Conservation (phyloP, 2,113 vertebrate species). For the Bothrops jararaca region DNA sequence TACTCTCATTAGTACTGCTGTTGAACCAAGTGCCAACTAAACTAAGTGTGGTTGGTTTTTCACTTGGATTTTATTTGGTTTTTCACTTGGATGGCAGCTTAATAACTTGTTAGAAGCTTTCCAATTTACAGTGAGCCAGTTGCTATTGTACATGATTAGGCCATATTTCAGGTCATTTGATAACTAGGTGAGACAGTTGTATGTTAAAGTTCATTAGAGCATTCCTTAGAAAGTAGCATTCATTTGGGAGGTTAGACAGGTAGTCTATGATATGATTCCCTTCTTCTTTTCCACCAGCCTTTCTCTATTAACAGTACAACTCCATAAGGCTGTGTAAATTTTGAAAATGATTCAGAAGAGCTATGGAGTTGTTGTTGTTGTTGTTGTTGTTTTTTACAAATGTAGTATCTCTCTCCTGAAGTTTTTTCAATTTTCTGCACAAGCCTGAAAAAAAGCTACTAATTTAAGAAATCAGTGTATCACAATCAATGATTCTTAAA, state of each 20-base stretch:
- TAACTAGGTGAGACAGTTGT: constrained; percentile 51
- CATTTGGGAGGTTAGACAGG: not conserved
- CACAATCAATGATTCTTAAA: not conserved
- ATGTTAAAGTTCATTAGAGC: constrained; percentile 46
- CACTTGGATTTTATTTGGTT: not conserved
- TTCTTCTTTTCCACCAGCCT: not conserved
- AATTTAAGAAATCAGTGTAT: not conserved
- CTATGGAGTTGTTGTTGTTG: not conserved
- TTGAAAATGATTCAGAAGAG: not conserved
- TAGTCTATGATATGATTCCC: not conserved
- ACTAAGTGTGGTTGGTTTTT: not conserved
- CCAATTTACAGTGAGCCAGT: constrained; percentile 36
- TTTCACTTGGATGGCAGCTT: constrained; percentile 16
- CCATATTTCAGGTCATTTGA: constrained; percentile 64
- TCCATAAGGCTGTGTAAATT: not conserved
- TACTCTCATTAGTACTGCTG: not conserved
- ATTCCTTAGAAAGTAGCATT: constrained; percentile 4
- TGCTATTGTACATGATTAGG: constrained; percentile 47
- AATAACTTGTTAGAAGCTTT: constrained; percentile 40
- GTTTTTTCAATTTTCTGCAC: not conserved
- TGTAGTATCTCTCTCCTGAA: not conserved
- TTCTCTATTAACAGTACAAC: not conserved
- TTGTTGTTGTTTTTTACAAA: not conserved
- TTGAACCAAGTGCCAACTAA: not conserved
- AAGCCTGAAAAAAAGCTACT: not conserved